A percentile compares a stretch with the other conserved stretches of the same genome.
Conservation (phyloP, 2,888 invertebrate species). For the Lycia hirtaria region DNA sequence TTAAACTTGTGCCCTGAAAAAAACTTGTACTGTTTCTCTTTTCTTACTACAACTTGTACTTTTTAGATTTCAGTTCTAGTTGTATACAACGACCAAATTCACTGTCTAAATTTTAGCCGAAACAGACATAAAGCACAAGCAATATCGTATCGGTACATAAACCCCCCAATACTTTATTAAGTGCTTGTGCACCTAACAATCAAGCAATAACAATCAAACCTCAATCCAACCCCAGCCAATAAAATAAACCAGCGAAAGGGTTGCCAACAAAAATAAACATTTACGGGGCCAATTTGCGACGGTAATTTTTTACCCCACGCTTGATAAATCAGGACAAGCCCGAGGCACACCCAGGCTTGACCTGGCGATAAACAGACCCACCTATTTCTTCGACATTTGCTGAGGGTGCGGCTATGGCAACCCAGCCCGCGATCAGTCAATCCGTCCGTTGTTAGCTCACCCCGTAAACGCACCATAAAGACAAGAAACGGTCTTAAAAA, state of each 20-base stretch:
- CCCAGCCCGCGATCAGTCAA: conserved; percentile 68
- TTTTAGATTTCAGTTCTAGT: no score
- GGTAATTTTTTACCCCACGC: conserved; percentile 59
- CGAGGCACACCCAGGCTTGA: conserved; percentile 67
- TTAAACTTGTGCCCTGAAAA: no score
- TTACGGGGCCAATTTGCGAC: conserved; percentile 61
- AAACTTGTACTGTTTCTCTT: no score
- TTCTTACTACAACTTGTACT: no score
- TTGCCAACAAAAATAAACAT: conserved; percentile 53
- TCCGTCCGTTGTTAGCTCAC: conserved; percentile 65
- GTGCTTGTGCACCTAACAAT: conserved; percentile 44
- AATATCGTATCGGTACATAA: conserved; percentile 21
- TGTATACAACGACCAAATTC: not conserved
- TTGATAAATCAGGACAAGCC: conserved; percentile 74
- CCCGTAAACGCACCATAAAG: conserved; percentile 74
- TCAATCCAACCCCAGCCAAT: conserved; percentile 29
- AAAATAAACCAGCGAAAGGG: conserved; percentile 42
- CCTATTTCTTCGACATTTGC: conserved; percentile 73
- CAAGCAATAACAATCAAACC: conserved; percentile 34
- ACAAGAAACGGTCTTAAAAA: conserved; percentile 78
- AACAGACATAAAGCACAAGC: not conserved
- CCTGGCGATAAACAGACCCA: conserved; percentile 66
- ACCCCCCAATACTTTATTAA: conserved; percentile 35
- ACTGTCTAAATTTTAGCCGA: not conserved
- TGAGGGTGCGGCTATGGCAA: conserved; percentile 68